Evolutionary conservation across 2,113 vertebrate species (phyloP).

Genomic region (Epinephelus moara): DNA sequence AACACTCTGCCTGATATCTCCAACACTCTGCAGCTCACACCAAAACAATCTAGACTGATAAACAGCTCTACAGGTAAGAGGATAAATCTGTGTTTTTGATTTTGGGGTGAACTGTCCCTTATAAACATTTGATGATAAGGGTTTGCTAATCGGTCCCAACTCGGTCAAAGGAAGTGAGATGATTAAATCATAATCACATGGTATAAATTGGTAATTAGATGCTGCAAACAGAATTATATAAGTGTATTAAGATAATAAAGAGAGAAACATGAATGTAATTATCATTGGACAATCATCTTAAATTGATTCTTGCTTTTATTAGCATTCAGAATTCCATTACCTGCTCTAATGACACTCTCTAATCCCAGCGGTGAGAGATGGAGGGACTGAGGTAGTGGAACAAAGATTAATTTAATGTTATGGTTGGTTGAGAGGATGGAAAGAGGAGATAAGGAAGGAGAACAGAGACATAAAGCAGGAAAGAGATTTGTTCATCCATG

Average conservation of each 20-base stretch:
- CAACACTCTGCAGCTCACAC: too few relatives aligned
- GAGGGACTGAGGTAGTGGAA: constrained; percentile 29
- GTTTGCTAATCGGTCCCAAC: neutral
- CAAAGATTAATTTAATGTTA: constrained; percentile 17
- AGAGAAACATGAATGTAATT: neutral
- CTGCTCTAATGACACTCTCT: constrained; percentile 21
- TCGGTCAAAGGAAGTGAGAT: too few relatives aligned
- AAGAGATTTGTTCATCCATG: constrained; percentile 5
- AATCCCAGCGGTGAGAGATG: constrained; percentile 22
- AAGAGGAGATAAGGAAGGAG: neutral
- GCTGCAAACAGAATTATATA: neutral
- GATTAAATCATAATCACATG: neutral
- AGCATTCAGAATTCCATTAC: constrained; percentile 13
- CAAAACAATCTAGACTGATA: too few relatives aligned
- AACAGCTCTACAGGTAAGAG: too few relatives aligned
- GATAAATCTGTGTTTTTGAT: too few relatives aligned
- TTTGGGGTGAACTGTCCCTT: too few relatives aligned
- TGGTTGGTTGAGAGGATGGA: neutral
- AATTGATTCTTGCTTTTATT: neutral
- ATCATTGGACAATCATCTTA: neutral
- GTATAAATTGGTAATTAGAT: neutral
- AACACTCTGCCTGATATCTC: too few relatives aligned
- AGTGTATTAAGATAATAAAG: neutral
- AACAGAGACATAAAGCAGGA: neutral
- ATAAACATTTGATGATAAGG: too few relatives aligned